phyloP scores from a whole-genome alignment of 37 sponge, comb jelly and placozoan species.

The Cliona cf. orientalis region DNA sequence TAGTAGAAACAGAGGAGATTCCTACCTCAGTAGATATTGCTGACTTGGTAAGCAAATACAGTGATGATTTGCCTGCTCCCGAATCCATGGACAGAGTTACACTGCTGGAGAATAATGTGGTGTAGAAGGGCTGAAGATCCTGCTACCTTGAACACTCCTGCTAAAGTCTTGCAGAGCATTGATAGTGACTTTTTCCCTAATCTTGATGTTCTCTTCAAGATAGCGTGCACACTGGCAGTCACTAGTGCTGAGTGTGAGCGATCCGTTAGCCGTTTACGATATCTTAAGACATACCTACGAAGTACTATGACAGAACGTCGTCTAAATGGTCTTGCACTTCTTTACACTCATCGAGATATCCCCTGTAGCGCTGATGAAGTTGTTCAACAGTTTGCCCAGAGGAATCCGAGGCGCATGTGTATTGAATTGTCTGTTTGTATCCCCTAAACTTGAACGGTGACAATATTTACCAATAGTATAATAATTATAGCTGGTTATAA shows the following conservation, averaged over 20 bases:
- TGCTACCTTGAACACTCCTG: slow-evolving; percentile 28
- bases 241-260: slow-evolving; percentile 68
- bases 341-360: slow-evolving; percentile 13
- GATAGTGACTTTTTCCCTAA: slow-evolving; percentile 54
- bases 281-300: slow-evolving; percentile 26
- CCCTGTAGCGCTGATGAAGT: slow-evolving; percentile 10
- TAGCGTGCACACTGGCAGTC: slow-evolving; percentile 44
- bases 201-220: slow-evolving; percentile 31
- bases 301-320: slow-evolving; percentile 21
- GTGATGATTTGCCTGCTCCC: slow-evolving; percentile 33
- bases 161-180: slow-evolving; percentile 9
- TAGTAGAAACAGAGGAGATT: background rate
- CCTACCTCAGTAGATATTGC: slow-evolving; percentile 5
- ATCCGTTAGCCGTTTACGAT: slow-evolving; percentile 50
- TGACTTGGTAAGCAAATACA: slow-evolving; percentile 13
- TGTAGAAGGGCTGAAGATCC: slow-evolving; percentile 8
- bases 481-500: too few species aligned
- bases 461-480: too few species aligned
- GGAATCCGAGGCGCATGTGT: slow-evolving; percentile 1
- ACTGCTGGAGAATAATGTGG: slow-evolving; percentile 43
- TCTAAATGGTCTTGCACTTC: slow-evolving; percentile 13
- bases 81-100: slow-evolving; percentile 42
- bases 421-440: background rate
- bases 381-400: slow-evolving; percentile 25
- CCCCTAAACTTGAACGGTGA: background rate